Evolutionary conservation across 2,888 invertebrate species (phyloP), one percentile per base, ranked within the genome.

Genomic region (Pseudanteris insignis): DNA sequence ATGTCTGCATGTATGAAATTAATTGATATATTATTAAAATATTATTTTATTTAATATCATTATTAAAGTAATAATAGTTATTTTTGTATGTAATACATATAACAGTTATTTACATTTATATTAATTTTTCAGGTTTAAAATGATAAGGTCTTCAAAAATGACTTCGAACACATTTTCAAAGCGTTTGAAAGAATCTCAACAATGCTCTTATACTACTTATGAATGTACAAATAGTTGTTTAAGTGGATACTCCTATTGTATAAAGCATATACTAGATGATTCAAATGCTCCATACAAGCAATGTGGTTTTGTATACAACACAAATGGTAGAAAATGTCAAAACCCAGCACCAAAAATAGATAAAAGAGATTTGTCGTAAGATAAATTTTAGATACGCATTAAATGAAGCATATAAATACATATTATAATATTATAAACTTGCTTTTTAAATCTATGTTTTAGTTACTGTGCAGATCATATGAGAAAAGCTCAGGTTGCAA

Each of bases 201-300:
- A 14, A 5, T 79, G 79, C 32, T 55, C 66, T 2, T 87, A 89
- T 78, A 80, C 85, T 21, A 83, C 84, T 0, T 89, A 87, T 70
- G 86, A 87, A 51, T 92, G 92, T 67, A 83, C 84, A 0, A 84
- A 87, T 15, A 84, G 87, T 0, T 85, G 88, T 32, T 76, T 94
- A 0, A 86, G 89, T 5, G 89, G 89, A 0, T 88, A 89, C 63
- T 85, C 86, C 58, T 92, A 87, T 78, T 96, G 96, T 75, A 83
- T 86, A 2, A 84, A 88, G 2, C 96, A 96, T 71, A 92, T 96
- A 63, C 81, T 95, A 38, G 86, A 89, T 67, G 96, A 96, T 77
- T 86, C 89, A 3, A 84, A 82, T 7, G 92, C 95, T 0, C 94
- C 94, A 0, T 97, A 87, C 77, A 88, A 87, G 61, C 91, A 90